phyloP scores from a whole-genome alignment of 2,888 invertebrate genomes.

The Ommatoiulus sabulosus region DNA sequence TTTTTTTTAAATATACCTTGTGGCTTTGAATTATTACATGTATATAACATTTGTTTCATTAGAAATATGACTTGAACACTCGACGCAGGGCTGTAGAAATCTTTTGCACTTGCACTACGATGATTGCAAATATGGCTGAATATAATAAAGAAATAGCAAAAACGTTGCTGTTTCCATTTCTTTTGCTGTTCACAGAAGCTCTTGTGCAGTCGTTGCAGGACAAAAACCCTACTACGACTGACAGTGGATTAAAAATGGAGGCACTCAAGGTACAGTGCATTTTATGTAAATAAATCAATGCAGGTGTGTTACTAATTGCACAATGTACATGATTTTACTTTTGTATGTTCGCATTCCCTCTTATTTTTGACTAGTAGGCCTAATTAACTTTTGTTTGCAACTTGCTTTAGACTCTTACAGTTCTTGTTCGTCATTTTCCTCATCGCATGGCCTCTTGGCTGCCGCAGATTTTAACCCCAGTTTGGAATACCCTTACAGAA shows the following conservation, averaged over 20 bases:
- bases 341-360: too few species aligned
- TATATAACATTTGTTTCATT: conserved; percentile 62
- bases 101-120: conserved; percentile 74
- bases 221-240: conserved; percentile 72
- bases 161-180: conserved; percentile 75
- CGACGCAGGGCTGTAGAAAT: conserved; percentile 77
- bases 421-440: conserved; percentile 74
- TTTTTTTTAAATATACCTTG: conserved; percentile 3
- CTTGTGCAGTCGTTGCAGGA: conserved; percentile 73
- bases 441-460: conserved; percentile 74
- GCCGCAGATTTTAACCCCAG: conserved; percentile 74
- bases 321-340: too few species aligned
- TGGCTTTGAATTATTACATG: too few species aligned
- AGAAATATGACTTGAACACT: conserved; percentile 73
- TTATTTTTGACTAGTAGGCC: too few species aligned
- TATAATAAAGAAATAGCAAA: conserved; percentile 71
- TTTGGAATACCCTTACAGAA: conserved; percentile 78
- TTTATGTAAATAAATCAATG: too few species aligned
- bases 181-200: conserved; percentile 76
- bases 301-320: too few species aligned
- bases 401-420: conserved; percentile 70
- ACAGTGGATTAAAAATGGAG: conserved; percentile 76
- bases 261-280: conserved; percentile 70
- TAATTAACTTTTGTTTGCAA: not conserved
- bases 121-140: conserved; percentile 71